Percentiles rank a stretch among this genome's conserved stretches.
These are phyloP conservation scores for Scaptomyza montana DNA, from an alignment of 1,140 invertebrate genomes.

Conservation along the genomic window DNA sequence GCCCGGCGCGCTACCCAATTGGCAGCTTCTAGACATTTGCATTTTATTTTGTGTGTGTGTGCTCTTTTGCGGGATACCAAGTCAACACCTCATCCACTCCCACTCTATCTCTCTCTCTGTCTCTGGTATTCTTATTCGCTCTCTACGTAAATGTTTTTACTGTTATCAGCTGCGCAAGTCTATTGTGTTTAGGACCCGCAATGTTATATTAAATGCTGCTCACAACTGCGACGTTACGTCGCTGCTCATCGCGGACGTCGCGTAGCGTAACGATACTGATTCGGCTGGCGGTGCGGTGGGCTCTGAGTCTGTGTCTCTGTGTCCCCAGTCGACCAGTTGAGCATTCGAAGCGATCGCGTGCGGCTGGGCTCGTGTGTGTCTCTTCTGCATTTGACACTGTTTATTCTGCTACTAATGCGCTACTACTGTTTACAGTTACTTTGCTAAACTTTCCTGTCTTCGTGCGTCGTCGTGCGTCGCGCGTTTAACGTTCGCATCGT, in stretches of 20 bases:
- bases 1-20: constrained; percentile 21
- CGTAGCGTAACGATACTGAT: constrained; percentile 12
- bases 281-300: constrained; percentile 8
- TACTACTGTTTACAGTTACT: constrained; percentile 26
- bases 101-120: not conserved
- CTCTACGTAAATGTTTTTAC: not conserved
- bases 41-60: constrained; percentile 15
- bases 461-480: not conserved
- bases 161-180: constrained; percentile 36
- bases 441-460: constrained; percentile 12
- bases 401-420: constrained; percentile 1
- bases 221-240: constrained; percentile 9
- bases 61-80: constrained; percentile 6
- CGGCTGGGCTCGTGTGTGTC: constrained; percentile 62
- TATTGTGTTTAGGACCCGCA: constrained; percentile 45
- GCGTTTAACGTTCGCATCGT: not conserved
- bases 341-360: constrained; percentile 81
- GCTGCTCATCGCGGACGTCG: constrained; percentile 7
- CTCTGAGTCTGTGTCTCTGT: constrained; percentile 53
- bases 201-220: not conserved
- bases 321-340: constrained; percentile 66
- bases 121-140: not conserved
- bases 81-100: constrained; percentile 5
- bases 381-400: constrained; percentile 5
- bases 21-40: constrained; percentile 24